Base-by-base conservation (phyloP, 2,797 vertebrate species). In the Tapera naevia region DNA sequence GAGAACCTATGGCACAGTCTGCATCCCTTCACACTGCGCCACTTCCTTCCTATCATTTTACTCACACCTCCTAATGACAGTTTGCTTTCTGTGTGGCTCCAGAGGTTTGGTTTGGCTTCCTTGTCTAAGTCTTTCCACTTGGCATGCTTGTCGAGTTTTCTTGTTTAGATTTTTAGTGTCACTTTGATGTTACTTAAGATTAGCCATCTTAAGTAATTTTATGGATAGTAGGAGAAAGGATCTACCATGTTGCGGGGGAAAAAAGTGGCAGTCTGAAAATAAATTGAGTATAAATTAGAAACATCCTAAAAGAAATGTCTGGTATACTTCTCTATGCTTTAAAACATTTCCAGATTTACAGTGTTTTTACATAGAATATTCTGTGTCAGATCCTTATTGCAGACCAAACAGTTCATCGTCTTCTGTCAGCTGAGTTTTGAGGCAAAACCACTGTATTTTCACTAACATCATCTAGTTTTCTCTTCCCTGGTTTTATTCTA, bases 11-110 rank as follows among this genome's bases (percentile, higher is more conserved):
- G n/a, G 8, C 3, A 0, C 23, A 41, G 7, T 8, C 15, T 21
- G 22, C 27, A 19, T 25, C 11, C 12, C 50, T n/a, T n/a, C 65
- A 10, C n/a, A 11, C 16, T 17, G 27, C 17, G 30, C 7, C 1
- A 0, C 17, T 14, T 50, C 41, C 30, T 28, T 60, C 72, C 19
- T 15, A 7, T 13, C 35, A 3, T 33, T 69, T 43, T 43, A 8
- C 33, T 50, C 4, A 0, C 28, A n/a, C 10, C 2, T 16, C 41
- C 7, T 78, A 13, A 19, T 4, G 5, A 8, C 1, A 3, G 4
- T 19, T 78, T 62, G 18, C 17, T 67, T 84, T 66, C 66, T 53
- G 6, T 5, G 14, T 33, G 57, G 19, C 23, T 82, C 12, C 33
- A 51, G 21, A 46, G 11, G 11, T 33, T 33, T 46, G 28, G 5